A percentile compares a stretch with the other conserved stretches of the same genome.
phyloP scores from a whole-genome alignment of 1,140 invertebrate genomes.

The Centruroides sculpturatus region DNA sequence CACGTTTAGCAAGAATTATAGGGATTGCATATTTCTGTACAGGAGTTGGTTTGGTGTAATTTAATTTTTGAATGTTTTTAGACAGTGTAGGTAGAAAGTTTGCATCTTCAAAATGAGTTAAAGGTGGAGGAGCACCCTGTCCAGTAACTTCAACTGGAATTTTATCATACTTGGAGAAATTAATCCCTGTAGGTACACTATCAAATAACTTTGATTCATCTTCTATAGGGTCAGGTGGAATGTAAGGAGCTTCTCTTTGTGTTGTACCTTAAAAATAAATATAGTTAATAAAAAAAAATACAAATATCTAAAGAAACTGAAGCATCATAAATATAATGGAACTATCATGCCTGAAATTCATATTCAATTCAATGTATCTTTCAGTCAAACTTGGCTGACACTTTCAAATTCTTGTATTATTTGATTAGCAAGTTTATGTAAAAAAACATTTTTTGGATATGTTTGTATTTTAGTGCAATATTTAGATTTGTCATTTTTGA shows the following conservation, averaged over 20 bases:
- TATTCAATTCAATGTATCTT: too few relatives aligned
- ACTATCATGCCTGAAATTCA: too few relatives aligned
- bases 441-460: too few relatives aligned
- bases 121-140: conserved; percentile 43
- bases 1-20: conserved; percentile 55
- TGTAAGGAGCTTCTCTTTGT: conserved; percentile 37
- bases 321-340: too few relatives aligned
- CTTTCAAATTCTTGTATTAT: too few relatives aligned
- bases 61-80: conserved; percentile 61
- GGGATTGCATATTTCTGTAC: conserved; percentile 86
- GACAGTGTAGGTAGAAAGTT: conserved; percentile 43
- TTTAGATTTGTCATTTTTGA: too few relatives aligned
- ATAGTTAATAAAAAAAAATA: too few relatives aligned
- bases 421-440: too few relatives aligned
- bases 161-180: conserved; percentile 72
- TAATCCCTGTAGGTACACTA: conserved; percentile 61
- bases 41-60: conserved; percentile 77
- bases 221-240: conserved; percentile 56
- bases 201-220: conserved; percentile 44
- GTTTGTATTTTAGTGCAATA: too few relatives aligned
- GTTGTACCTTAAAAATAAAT: neutral
- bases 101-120: conserved; percentile 53
- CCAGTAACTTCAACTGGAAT: conserved; percentile 67
- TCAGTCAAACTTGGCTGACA: too few relatives aligned
- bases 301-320: too few relatives aligned